Percentiles rank a stretch among this genome's conserved stretches.
These are phyloP conservation scores for Elgonia sp. DNA, from an alignment of 2,888 invertebrate species.

Conservation along the genomic window DNA sequence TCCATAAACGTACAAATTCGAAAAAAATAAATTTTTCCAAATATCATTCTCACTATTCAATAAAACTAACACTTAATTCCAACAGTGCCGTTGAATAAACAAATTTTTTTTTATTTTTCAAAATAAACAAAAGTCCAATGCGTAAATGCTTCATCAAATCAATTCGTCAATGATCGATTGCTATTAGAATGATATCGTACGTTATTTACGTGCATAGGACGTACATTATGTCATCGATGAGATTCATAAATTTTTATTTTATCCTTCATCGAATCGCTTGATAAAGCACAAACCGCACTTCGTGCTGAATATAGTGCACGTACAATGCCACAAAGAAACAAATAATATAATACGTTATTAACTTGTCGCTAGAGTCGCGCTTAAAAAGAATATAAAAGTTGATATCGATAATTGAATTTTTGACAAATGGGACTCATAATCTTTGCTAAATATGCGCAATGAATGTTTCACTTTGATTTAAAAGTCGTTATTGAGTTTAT, in stretches of 20 bases:
- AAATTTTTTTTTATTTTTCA: background rate
- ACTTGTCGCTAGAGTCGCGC: conserved; percentile 43
- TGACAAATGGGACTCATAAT: conserved; percentile 63
- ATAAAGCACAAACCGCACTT: conserved; percentile 1
- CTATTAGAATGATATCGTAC: conserved; percentile 15
- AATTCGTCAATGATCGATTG: conserved; percentile 15
- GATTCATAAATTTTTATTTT: conserved; percentile 50
- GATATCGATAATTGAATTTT: conserved; percentile 57
- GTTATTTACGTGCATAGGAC: background rate
- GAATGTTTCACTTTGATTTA: conserved; percentile 69
- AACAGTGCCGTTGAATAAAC: background rate
- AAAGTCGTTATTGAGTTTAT: conserved; percentile 73
- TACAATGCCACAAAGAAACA: conserved; percentile 29
- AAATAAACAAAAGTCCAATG: too few relatives aligned
- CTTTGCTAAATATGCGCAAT: conserved; percentile 56
- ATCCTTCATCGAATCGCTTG: conserved; percentile 14
- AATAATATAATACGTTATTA: conserved; percentile 41
- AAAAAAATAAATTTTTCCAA: background rate
- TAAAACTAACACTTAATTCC: background rate
- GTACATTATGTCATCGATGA: background rate
- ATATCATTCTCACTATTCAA: background rate
- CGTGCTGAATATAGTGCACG: background rate
- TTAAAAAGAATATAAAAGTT: conserved; percentile 41
- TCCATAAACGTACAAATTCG: background rate
- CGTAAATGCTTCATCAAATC: background rate